Percentiles rank a stretch among this genome's conserved stretches.
Conservation (phyloP, 2,888 invertebrate genomes). For the Cynaeus angustus region DNA sequence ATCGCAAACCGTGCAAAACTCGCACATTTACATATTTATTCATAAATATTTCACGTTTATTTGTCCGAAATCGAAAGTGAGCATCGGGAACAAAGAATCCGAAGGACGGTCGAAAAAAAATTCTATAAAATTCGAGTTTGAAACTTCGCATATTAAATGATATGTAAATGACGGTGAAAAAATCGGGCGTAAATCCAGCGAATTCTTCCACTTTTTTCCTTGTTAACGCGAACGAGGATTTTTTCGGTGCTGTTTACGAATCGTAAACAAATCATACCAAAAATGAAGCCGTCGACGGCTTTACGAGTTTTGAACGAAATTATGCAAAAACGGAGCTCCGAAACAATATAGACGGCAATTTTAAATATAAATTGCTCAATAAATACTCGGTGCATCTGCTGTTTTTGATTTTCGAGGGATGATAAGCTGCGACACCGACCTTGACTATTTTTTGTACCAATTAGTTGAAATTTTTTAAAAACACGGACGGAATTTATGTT, state of each 20-base stretch:
- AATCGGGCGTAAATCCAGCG: conserved; percentile 18
- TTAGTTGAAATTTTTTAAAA: conserved; percentile 24
- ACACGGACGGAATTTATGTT: conserved; percentile 19
- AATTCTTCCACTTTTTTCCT: conserved; percentile 20
- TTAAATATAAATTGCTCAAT: conserved; percentile 49
- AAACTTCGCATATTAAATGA: conserved; percentile 37
- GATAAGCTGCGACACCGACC: conserved; percentile 6
- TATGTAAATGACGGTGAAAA: conserved; percentile 30
- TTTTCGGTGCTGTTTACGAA: conserved; percentile 15
- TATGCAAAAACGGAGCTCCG: conserved; percentile 26
- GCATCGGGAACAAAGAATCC: conserved; percentile 21
- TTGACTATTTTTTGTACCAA: conserved; percentile 25
- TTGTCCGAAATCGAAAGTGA: conserved; percentile 25
- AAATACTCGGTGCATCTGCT: conserved; percentile 47
- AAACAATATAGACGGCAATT: conserved; percentile 39
- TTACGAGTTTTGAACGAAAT: conserved; percentile 18
- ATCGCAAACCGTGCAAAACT: conserved; percentile 7
- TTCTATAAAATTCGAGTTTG: conserved; percentile 23
- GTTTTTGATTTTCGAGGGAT: conserved; percentile 38
- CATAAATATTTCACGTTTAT: conserved; percentile 28
- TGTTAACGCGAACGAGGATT: conserved; percentile 19
- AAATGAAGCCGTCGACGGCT: conserved; percentile 36
- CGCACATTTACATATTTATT: conserved; percentile 23
- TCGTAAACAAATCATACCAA: conserved; percentile 25
- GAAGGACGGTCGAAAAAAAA: conserved; percentile 28